Percentiles rank a stretch among this genome's conserved stretches.
Conservation (phyloP, 2,797 vertebrate species). For the Pipistrellus pygmaeus region DNA sequence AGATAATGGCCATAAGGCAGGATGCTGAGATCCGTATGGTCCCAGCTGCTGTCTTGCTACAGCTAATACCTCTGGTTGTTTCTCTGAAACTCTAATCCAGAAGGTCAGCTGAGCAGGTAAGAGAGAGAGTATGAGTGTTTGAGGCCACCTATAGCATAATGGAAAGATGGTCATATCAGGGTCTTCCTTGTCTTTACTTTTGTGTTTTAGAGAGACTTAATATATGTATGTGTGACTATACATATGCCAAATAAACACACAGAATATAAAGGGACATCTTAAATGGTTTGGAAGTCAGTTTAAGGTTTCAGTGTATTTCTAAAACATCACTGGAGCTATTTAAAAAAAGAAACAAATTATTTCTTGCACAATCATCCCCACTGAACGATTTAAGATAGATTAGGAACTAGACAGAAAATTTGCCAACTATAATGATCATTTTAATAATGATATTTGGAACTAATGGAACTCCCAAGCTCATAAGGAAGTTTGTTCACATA, state of each 20-base stretch:
- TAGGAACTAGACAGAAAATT: conserved; percentile 42
- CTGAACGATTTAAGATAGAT: conserved; percentile 4
- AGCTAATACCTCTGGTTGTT: conserved; percentile 69
- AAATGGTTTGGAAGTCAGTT: conserved; percentile 44
- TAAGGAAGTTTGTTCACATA: neutral
- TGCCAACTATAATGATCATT: conserved; percentile 11
- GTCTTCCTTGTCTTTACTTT: neutral
- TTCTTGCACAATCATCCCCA: conserved; percentile 26
- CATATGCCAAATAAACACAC: conserved; percentile 50
- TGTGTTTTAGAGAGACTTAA: neutral
- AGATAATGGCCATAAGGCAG: conserved; percentile 77
- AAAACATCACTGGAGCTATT: conserved; percentile 42
- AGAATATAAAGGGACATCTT: neutral
- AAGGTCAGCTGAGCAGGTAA: conserved; percentile 80
- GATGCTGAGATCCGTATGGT: conserved; percentile 74
- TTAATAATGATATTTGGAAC: conserved; percentile 32
- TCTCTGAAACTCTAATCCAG: conserved; percentile 68
- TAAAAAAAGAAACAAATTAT: conserved; percentile 33
- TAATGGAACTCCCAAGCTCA: neutral
- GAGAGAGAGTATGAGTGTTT: neutral
- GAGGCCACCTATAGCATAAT: conserved; percentile 31
- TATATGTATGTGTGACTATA: neutral
- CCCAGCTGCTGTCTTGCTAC: conserved; percentile 71
- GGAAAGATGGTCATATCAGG: neutral
- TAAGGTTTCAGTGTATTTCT: conserved; percentile 23